These are phyloP conservation scores for Coracias cyanogaster DNA, from an alignment of 2,797 vertebrate species.

Conservation along the genomic window DNA sequence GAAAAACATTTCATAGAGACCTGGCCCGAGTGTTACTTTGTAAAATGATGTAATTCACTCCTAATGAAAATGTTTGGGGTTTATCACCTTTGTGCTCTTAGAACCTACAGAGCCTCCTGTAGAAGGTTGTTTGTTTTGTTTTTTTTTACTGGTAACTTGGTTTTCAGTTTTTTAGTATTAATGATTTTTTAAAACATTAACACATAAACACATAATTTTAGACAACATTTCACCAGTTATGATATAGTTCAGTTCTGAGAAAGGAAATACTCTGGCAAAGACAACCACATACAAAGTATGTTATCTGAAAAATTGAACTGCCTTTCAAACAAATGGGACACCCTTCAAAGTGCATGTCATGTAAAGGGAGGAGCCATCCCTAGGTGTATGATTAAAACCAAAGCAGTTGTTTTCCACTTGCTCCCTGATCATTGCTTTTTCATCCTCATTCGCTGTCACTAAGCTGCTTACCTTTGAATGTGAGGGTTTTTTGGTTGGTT, in stretches of 20 bases:
- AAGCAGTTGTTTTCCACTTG: background rate
- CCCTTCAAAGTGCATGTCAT: background rate
- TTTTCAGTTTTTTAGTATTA: background rate
- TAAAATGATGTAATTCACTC: background rate
- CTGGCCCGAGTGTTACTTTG: background rate
- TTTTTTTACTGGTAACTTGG: background rate
- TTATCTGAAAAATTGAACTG: background rate
- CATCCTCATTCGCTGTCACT: background rate
- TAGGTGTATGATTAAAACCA: background rate
- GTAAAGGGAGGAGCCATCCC: background rate
- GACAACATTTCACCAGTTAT: background rate
- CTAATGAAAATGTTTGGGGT: background rate
- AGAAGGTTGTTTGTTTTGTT: too few species aligned
- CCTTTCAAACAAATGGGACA: background rate
- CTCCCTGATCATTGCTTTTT: background rate
- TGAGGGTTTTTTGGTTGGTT: background rate
- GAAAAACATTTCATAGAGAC: background rate
- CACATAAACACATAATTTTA: background rate
- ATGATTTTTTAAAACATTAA: background rate
- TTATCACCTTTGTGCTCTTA: background rate
- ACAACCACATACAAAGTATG: background rate
- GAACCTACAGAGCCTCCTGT: background rate
- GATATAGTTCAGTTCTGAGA: background rate
- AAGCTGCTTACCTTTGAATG: background rate
- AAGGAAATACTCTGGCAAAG: background rate